A percentile compares a stretch with the other conserved stretches of the same genome.
Conservation (phyloP, 1,140 invertebrate species). For the Drosophila pruinosa region DNA sequence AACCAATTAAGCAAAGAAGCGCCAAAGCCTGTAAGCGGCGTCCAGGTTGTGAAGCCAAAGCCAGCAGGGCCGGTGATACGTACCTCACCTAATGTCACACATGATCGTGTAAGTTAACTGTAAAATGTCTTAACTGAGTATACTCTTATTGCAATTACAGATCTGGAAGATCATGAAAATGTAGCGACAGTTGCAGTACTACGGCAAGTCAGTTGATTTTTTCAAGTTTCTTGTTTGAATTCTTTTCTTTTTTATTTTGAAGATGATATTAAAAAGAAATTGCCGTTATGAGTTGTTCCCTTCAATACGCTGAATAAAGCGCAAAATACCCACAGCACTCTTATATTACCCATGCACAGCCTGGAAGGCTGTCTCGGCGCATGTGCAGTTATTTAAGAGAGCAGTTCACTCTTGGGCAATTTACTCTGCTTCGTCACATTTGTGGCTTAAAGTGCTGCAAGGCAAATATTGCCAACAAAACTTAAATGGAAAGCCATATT, state of each 20-base stretch:
- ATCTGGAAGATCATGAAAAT: slow-evolving; percentile 57
- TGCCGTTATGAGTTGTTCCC: slow-evolving; percentile 8
- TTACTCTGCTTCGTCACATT: slow-evolving; percentile 30
- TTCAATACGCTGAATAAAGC: slow-evolving; percentile 62
- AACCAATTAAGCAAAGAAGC: background rate
- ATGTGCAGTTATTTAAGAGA: slow-evolving; percentile 36
- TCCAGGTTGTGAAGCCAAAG: slow-evolving; percentile 2
- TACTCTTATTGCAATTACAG: background rate
- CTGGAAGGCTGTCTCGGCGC: slow-evolving; percentile 53
- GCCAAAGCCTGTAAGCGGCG: slow-evolving; percentile 6
- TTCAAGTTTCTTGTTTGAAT: background rate
- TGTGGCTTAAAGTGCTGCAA: slow-evolving; percentile 7
- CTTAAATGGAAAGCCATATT: background rate
- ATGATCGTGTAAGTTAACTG: slow-evolving; percentile 47
- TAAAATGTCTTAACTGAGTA: background rate
- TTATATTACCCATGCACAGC: slow-evolving; percentile 47
- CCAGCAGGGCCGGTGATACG: slow-evolving; percentile 6
- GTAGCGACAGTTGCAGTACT: background rate
- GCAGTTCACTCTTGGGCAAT: slow-evolving; percentile 11
- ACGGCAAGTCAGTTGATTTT: background rate
- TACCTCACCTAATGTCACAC: slow-evolving; percentile 23
- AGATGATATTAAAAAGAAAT: slow-evolving; percentile 31
- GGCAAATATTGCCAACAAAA: background rate
- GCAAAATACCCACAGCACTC: slow-evolving; percentile 54
- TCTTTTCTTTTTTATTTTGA: background rate